These are phyloP conservation scores for Raphicerus campestris DNA, from an alignment of 2,113 vertebrate species.

Conservation along the genomic window DNA sequence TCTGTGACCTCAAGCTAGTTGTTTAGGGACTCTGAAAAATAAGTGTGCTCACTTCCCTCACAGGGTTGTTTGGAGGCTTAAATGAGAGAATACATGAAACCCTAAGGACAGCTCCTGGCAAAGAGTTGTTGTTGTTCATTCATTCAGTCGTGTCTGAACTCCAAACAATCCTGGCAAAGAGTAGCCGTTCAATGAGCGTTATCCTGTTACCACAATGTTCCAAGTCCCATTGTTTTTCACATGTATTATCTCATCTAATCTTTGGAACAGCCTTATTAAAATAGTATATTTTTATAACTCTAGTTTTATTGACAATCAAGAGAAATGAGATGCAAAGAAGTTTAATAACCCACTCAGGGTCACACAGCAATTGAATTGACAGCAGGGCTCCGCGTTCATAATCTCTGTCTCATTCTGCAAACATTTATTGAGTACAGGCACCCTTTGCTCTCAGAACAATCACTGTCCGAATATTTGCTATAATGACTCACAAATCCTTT, in stretches of 20 bases:
- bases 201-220: not conserved
- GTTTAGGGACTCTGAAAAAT: not conserved
- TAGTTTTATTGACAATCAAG: not conserved
- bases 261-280: constrained; percentile 2
- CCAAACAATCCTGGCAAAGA: not conserved
- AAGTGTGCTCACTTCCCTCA: not conserved
- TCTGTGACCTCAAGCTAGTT: not conserved
- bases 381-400: not conserved
- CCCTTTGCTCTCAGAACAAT: not conserved
- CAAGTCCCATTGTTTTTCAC: not conserved
- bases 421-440: not conserved
- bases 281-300: not conserved
- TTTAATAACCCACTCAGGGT: not conserved
- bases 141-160: not conserved
- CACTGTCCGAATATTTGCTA: not conserved
- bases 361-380: not conserved
- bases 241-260: not conserved
- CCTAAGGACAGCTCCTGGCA: not conserved
- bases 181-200: not conserved
- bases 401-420: not conserved
- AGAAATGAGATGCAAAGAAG: constrained; percentile 12
- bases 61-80: not conserved
- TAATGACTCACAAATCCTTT: not conserved
- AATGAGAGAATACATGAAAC: not conserved
- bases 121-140: not conserved